phyloP scores from a whole-genome alignment of 1,140 invertebrate species.

The Solen grandis region DNA sequence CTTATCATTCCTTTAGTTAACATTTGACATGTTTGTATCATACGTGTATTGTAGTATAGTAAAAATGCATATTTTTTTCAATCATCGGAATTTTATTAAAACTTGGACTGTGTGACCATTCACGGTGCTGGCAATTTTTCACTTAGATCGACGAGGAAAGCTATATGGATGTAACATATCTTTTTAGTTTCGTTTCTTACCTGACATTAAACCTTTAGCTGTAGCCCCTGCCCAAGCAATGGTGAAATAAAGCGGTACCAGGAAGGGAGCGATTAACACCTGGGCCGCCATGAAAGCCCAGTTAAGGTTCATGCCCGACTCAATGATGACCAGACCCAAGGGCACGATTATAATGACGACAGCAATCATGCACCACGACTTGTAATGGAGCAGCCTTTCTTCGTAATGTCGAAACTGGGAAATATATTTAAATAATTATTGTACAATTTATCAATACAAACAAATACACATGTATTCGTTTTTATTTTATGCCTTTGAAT shows the following conservation, averaged over 20 bases:
- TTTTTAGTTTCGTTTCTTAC: too few relatives aligned
- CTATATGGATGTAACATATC: too few relatives aligned
- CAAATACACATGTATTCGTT: background rate
- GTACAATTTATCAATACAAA: background rate
- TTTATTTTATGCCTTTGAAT: too few relatives aligned
- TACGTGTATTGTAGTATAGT: too few relatives aligned
- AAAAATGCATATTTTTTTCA: too few relatives aligned
- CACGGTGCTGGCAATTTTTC: too few relatives aligned
- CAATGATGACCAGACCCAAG: conserved; percentile 59
- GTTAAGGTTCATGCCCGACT: conserved; percentile 65
- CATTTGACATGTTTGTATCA: too few relatives aligned
- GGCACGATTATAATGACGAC: conserved; percentile 65
- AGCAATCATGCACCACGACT: conserved; percentile 67
- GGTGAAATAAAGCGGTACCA: conserved; percentile 56
- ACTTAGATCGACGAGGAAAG: too few relatives aligned
- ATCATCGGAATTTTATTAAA: too few relatives aligned
- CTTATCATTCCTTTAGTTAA: too few relatives aligned
- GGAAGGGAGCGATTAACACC: conserved; percentile 62
- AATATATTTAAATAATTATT: background rate
- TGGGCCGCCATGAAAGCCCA: conserved; percentile 62
- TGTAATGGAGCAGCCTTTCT: conserved; percentile 69
- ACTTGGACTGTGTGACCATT: too few relatives aligned
- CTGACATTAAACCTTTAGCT: conserved; percentile 53
- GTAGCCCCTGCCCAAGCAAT: conserved; percentile 65
- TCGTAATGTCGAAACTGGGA: conserved; percentile 53